Conservation (phyloP, 2,888 invertebrate genomes). For the Scaptodrosophila latifasciaeformis region DNA sequence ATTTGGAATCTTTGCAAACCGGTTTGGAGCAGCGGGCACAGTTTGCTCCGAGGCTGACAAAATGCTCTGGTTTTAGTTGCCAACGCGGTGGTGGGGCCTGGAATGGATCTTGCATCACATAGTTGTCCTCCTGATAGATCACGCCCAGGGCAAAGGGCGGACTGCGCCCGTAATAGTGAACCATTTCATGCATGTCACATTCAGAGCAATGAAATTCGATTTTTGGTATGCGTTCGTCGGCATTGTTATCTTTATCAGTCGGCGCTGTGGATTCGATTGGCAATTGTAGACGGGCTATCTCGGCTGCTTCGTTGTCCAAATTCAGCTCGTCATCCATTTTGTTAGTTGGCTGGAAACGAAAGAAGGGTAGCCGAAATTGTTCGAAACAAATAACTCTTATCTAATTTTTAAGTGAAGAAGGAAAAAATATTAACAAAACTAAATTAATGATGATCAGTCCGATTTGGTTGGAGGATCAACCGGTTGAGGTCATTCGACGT, state of each 20-base stretch:
- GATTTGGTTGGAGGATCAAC: neutral
- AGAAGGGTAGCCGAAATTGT: too few relatives aligned
- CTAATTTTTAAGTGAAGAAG: neutral
- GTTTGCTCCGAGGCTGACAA: slow-evolving; percentile 83
- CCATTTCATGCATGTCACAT: slow-evolving; percentile 82
- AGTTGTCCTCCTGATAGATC: slow-evolving; percentile 83
- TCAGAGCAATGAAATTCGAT: slow-evolving; percentile 77
- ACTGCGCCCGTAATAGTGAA: slow-evolving; percentile 84
- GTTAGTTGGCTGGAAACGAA: neutral
- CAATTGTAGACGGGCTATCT: slow-evolving; percentile 60
- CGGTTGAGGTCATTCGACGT: slow-evolving; percentile 46
- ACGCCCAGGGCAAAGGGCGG: slow-evolving; percentile 84
- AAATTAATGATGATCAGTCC: neutral
- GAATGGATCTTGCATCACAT: slow-evolving; percentile 91
- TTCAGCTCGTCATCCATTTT: slow-evolving; percentile 31
- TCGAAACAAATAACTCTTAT: slow-evolving; percentile 15
- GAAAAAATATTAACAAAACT: neutral
- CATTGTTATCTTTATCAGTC: slow-evolving; percentile 23
- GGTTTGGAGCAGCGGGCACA: slow-evolving; percentile 82
- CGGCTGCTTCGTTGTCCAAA: slow-evolving; percentile 53
- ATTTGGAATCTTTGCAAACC: slow-evolving; percentile 84
- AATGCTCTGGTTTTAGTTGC: slow-evolving; percentile 82
- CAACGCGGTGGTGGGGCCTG: slow-evolving; percentile 77
- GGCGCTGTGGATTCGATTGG: slow-evolving; percentile 10
- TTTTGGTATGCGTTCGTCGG: slow-evolving; percentile 66